A percentile compares a stretch with the other conserved stretches of the same genome.
Conservation (phyloP, 2,888 invertebrate genomes). For the Dicycla oo region DNA sequence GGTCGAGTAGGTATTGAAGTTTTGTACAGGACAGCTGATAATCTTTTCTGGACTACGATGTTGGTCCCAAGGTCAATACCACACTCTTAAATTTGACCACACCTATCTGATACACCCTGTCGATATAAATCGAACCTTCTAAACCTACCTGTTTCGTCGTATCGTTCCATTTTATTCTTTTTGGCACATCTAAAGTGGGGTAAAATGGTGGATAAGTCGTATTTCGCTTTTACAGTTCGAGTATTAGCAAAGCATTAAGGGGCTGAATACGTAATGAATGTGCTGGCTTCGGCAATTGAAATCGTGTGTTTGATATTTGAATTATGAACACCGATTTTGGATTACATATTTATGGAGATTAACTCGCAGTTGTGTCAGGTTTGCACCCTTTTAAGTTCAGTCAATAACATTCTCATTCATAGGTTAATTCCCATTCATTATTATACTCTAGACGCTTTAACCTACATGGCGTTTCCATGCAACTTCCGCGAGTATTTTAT, state of each 20-base stretch:
- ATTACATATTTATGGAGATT: slow-evolving; percentile 23
- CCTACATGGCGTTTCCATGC: not conserved
- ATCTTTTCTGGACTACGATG: no score
- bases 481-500: not conserved
- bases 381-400: not conserved
- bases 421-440: not conserved
- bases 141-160: not conserved
- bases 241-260: slow-evolving; percentile 57
- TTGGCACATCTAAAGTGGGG: slow-evolving; percentile 56
- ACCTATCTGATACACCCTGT: no score
- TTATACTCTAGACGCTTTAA: not conserved
- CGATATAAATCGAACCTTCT: slow-evolving; percentile 37
- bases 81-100: no score
- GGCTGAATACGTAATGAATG: slow-evolving; percentile 45
- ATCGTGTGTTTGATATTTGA: slow-evolving; percentile 42
- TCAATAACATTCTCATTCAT: not conserved
- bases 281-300: slow-evolving; percentile 48
- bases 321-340: slow-evolving; percentile 25
- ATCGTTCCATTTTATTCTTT: slow-evolving; percentile 54
- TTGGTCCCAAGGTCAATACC: no score
- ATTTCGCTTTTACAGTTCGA: slow-evolving; percentile 63
- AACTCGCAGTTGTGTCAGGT: not conserved
- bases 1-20: no score
- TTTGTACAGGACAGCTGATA: no score
- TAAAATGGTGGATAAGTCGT: slow-evolving; percentile 55